phyloP scores from a whole-genome alignment of 2,797 vertebrate species.

The Cirrhinus mrigala region DNA sequence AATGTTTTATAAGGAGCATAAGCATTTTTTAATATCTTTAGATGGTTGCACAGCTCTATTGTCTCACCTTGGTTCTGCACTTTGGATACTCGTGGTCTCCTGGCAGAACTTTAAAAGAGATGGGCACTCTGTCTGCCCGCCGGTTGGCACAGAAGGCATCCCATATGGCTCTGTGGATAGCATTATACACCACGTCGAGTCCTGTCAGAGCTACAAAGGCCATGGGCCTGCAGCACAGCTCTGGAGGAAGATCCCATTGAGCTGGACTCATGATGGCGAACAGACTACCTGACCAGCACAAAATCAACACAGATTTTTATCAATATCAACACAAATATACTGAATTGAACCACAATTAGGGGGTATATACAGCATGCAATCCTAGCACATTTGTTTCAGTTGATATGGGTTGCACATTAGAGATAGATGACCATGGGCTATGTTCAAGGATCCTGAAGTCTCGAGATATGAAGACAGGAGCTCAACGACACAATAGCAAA shows the following conservation, averaged over 20 bases:
- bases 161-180: constrained; percentile 96
- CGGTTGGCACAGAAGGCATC: constrained; percentile 97
- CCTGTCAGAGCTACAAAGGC: constrained; percentile 96
- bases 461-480: not conserved
- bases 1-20: not conserved
- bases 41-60: not conserved
- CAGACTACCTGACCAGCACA: constrained; percentile 15
- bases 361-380: not conserved
- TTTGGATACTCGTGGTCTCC: constrained; percentile 98
- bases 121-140: constrained; percentile 94
- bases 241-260: constrained; percentile 96
- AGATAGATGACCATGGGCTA: not conserved
- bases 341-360: too few relatives aligned
- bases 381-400: not conserved
- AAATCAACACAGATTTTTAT: constrained; percentile 15
- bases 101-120: constrained; percentile 96
- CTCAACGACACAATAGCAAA: not conserved
- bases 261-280: constrained; percentile 78
- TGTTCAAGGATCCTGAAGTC: not conserved
- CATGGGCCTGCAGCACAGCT: constrained; percentile 97
- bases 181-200: constrained; percentile 94
- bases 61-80: constrained; percentile 93
- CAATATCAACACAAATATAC: not conserved
- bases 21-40: not conserved
- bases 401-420: not conserved